These are phyloP conservation scores for Rhinatrema bivittatum DNA, from an alignment of 2,797 vertebrate genomes.

Conservation along the genomic window DNA sequence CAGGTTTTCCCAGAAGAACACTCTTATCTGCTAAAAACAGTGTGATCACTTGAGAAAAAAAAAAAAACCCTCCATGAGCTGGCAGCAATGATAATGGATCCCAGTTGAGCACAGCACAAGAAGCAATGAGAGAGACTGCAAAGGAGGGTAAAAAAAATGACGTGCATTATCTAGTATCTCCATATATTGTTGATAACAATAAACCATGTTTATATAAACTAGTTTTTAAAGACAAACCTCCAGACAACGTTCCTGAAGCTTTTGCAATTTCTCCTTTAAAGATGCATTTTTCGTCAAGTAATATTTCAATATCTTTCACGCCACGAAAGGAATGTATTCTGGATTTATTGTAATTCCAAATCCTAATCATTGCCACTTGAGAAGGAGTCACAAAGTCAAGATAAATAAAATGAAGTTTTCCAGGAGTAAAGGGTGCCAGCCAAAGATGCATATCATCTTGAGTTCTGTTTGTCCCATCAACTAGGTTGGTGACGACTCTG, in stretches of 20 bases:
- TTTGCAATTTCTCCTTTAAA: constrained; percentile 95
- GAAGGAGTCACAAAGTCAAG: constrained; percentile 70
- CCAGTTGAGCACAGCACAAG: too few species aligned
- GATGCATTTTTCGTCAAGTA: constrained; percentile 74
- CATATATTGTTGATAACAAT: too few species aligned
- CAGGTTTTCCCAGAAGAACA: too few species aligned
- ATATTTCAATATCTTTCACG: constrained; percentile 79
- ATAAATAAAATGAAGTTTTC: constrained; percentile 68
- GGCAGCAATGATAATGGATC: too few species aligned
- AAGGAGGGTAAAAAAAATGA: too few species aligned
- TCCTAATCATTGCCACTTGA: constrained; percentile 85
- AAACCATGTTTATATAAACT: too few species aligned
- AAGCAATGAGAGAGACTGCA: too few species aligned
- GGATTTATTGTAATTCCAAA: constrained; percentile 99
- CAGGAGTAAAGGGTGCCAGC: constrained; percentile 86
- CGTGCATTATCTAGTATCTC: too few species aligned
- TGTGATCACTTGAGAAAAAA: too few species aligned
- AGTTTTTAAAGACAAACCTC: constrained; percentile 73
- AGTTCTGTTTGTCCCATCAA: constrained; percentile 81
- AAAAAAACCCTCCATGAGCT: too few species aligned
- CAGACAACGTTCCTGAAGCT: constrained; percentile 82
- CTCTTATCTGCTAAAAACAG: too few species aligned
- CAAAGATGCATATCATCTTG: constrained; percentile 98
- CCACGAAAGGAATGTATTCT: constrained; percentile 94
- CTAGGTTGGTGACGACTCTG: constrained; percentile 73